phyloP scores from a whole-genome alignment of 1,140 invertebrate genomes.

The Rhynchophorus ferrugineus region DNA sequence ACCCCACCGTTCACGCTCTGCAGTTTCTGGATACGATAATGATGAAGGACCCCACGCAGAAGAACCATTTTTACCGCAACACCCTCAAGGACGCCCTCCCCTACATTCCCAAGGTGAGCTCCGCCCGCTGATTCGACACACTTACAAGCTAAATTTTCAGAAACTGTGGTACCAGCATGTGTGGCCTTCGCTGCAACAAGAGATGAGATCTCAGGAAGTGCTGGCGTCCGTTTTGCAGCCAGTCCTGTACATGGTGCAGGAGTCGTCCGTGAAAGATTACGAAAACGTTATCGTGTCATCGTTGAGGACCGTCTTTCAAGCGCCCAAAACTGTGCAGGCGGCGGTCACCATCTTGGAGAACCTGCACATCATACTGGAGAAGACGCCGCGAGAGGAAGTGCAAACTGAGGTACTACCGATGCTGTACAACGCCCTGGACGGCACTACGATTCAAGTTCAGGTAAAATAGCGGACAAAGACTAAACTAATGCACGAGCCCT shows the following conservation, averaged over 20 bases:
- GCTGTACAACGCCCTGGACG: constrained; percentile 83
- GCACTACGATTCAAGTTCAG: constrained; percentile 86
- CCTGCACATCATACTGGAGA: constrained; percentile 82
- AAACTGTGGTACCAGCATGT: constrained; percentile 94
- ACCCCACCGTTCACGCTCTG: constrained; percentile 78
- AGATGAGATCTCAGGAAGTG: constrained; percentile 79
- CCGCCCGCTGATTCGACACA: too few relatives aligned
- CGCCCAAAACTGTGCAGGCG: constrained; percentile 82
- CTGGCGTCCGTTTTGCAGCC: constrained; percentile 83
- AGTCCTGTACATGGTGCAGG: constrained; percentile 79
- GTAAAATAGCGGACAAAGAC: too few relatives aligned
- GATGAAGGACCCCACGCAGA: constrained; percentile 84
- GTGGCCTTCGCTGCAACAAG: constrained; percentile 80
- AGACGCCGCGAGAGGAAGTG: constrained; percentile 75
- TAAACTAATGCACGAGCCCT: too few relatives aligned
- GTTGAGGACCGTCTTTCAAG: constrained; percentile 55
- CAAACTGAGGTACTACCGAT: constrained; percentile 77
- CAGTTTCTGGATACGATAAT: constrained; percentile 89
- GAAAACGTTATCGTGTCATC: constrained; percentile 72
- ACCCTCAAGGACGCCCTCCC: constrained; percentile 80
- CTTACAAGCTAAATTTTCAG: too few relatives aligned
- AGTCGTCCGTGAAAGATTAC: constrained; percentile 77
- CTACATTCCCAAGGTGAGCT: constrained; percentile 79
- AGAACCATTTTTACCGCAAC: constrained; percentile 81
- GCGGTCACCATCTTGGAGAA: constrained; percentile 88